Evolutionary conservation across 2,888 invertebrate genomes (phyloP).

Genomic region (Perizoma affinitatum): DNA sequence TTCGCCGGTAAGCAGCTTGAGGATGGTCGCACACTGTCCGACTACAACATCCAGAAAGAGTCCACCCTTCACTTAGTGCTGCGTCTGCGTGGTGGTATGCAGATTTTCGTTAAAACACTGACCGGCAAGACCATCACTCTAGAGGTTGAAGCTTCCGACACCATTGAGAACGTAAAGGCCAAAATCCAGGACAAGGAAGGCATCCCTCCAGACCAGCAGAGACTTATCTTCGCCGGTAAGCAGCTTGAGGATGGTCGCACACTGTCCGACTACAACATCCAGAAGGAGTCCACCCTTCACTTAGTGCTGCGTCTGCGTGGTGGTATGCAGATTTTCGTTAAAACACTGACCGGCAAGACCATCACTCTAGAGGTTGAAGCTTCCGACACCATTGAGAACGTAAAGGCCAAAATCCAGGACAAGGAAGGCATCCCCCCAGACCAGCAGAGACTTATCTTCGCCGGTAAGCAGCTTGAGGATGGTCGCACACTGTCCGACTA

Average conservation of each 20-base stretch:
- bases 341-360: constrained; percentile 20
- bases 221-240: constrained; percentile 28
- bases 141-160: constrained; percentile 27
- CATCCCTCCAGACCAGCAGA: constrained; percentile 29
- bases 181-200: constrained; percentile 30
- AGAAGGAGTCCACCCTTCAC: constrained; percentile 17
- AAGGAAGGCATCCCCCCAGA: constrained; percentile 25
- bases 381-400: constrained; percentile 22
- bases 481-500: constrained; percentile 23
- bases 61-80: constrained; percentile 33
- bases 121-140: constrained; percentile 30
- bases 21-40: constrained; percentile 33
- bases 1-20: constrained; percentile 37
- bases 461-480: constrained; percentile 27
- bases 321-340: constrained; percentile 26
- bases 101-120: constrained; percentile 29
- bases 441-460: constrained; percentile 25
- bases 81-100: constrained; percentile 35
- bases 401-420: constrained; percentile 24
- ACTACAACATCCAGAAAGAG: constrained; percentile 37
- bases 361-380: constrained; percentile 20
- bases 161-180: constrained; percentile 24
- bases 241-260: constrained; percentile 28
- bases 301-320: constrained; percentile 19
- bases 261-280: constrained; percentile 24